These are phyloP conservation scores for Leucania comma DNA, from an alignment of 2,888 invertebrate genomes.

Conservation along the genomic window DNA sequence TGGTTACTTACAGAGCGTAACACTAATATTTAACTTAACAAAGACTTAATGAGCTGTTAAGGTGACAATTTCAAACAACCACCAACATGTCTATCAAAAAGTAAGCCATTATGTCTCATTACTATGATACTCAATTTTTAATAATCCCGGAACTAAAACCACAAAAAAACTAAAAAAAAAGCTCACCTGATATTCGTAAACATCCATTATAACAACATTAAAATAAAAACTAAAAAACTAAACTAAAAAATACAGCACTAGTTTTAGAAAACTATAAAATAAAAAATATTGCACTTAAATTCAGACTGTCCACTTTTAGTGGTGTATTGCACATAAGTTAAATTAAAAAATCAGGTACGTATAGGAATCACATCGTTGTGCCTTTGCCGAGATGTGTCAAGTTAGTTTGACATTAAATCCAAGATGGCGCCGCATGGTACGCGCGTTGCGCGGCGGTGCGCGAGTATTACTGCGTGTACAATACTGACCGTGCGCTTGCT, in stretches of 20 bases:
- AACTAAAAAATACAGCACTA: conserved; percentile 68
- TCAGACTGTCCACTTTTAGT: conserved; percentile 86
- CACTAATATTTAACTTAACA: neutral
- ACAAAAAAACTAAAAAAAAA: conserved; percentile 29
- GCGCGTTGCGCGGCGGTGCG: conserved; percentile 74
- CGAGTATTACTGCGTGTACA: conserved; percentile 66
- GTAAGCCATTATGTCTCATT: conserved; percentile 9
- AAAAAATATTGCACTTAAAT: conserved; percentile 81
- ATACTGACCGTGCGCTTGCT: conserved; percentile 67
- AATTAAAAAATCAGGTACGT: conserved; percentile 79
- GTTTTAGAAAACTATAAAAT: conserved; percentile 59
- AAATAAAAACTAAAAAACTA: conserved; percentile 41
- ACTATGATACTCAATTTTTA: conserved; percentile 12
- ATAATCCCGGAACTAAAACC: conserved; percentile 24
- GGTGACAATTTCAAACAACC: neutral
- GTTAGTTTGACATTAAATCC: conserved; percentile 68
- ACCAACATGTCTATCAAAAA: no score
- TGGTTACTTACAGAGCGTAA: neutral
- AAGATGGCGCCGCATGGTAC: conserved; percentile 70
- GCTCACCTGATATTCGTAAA: conserved; percentile 87
- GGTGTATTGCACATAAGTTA: conserved; percentile 82
- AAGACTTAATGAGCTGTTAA: neutral
- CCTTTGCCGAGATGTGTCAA: conserved; percentile 54
- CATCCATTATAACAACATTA: conserved; percentile 82
- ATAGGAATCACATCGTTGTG: conserved; percentile 59